Conservation (phyloP, 2,888 invertebrate species). For the Cataglyphis albicans region DNA sequence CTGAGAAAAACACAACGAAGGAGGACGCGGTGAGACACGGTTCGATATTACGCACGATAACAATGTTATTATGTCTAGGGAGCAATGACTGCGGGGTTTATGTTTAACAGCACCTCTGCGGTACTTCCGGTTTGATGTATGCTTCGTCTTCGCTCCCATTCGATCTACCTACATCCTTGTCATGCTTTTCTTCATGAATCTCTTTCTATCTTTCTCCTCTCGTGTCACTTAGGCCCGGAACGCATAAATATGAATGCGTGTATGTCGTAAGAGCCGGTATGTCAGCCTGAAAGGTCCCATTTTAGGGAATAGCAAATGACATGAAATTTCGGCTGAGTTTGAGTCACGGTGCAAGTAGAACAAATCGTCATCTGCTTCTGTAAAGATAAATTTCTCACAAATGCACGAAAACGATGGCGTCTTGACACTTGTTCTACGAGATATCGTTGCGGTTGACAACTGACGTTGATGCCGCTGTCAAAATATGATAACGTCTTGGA, state of each 20-base stretch:
- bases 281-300: background rate
- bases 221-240: slow-evolving; percentile 62
- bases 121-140: slow-evolving; percentile 73
- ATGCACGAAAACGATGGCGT: background rate
- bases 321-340: slow-evolving; percentile 30
- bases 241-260: slow-evolving; percentile 69
- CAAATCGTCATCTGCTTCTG: slow-evolving; percentile 27
- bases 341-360: slow-evolving; percentile 6
- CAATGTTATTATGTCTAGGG: slow-evolving; percentile 66
- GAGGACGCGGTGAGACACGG: slow-evolving; percentile 33
- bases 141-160: slow-evolving; percentile 69
- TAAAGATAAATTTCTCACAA: slow-evolving; percentile 43
- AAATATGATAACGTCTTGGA: background rate
- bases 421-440: background rate
- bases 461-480: background rate
- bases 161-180: slow-evolving; percentile 60
- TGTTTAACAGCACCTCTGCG: slow-evolving; percentile 76
- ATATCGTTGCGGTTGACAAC: background rate
- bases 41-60: slow-evolving; percentile 55
- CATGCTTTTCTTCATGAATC: background rate
- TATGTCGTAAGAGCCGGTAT: slow-evolving; percentile 46
- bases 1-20: slow-evolving; percentile 34
- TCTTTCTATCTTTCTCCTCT: background rate
- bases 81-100: slow-evolving; percentile 75
- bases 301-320: slow-evolving; percentile 21